Percentiles rank a stretch among this genome's conserved stretches.
phyloP scores from a whole-genome alignment of 1,140 invertebrate genomes.

The Tetramorium parvispinum region DNA sequence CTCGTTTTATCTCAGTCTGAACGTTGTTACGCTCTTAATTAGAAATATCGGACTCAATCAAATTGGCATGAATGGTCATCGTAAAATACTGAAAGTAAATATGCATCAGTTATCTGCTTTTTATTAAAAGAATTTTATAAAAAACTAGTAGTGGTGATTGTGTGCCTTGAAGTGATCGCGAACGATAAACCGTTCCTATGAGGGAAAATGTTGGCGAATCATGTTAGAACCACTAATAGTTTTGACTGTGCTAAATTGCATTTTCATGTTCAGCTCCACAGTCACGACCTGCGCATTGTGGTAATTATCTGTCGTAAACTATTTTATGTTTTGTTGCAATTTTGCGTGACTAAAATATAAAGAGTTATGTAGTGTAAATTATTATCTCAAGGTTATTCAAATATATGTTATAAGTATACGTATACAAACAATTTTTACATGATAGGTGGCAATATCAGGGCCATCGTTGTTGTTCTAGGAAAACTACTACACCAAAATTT shows the following conservation, averaged over 20 bases:
- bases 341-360: not conserved
- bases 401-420: not conserved
- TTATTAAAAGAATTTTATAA: not conserved
- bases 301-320: constrained; percentile 34
- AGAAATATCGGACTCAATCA: not conserved
- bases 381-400: not conserved
- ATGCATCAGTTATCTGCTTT: not conserved
- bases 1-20: not conserved
- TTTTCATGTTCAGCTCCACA: constrained; percentile 78
- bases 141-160: not conserved
- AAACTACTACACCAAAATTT: not conserved
- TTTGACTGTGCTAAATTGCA: constrained; percentile 75
- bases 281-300: constrained; percentile 76
- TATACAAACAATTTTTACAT: not conserved
- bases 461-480: constrained; percentile 58
- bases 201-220: constrained; percentile 28
- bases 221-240: constrained; percentile 76
- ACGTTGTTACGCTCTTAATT: constrained; percentile 1
- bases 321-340: not conserved
- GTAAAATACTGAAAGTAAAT: too few species aligned
- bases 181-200: not conserved
- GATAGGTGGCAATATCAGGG: constrained; percentile 68
- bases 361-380: not conserved
- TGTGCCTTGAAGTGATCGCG: not conserved
- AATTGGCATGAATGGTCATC: not conserved